phyloP scores from a whole-genome alignment of 1,140 invertebrate genomes.

The Ostrea edulis region DNA sequence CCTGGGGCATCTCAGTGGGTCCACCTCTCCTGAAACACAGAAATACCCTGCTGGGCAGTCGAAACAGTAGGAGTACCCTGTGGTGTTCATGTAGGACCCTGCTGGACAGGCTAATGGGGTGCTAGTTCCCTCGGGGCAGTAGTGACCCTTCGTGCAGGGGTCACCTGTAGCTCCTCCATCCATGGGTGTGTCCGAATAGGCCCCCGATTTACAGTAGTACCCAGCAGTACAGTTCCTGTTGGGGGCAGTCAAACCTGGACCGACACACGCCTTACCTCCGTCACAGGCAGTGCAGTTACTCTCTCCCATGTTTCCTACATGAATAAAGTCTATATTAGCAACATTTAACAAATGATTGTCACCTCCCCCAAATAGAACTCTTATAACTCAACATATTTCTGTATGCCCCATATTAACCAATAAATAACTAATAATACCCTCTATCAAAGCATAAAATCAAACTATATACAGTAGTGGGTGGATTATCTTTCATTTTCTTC shows the following conservation, averaged over 20 bases:
- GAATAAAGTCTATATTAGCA: background rate
- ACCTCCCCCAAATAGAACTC: background rate
- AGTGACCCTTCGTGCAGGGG: slow-evolving; percentile 68
- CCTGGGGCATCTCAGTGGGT: slow-evolving; percentile 67
- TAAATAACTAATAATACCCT: too few species aligned
- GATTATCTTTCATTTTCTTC: too few species aligned
- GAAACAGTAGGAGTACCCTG: slow-evolving; percentile 68
- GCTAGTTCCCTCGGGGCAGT: slow-evolving; percentile 74
- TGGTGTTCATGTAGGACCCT: slow-evolving; percentile 74
- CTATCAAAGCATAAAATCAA: too few species aligned
- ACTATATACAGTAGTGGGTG: too few species aligned
- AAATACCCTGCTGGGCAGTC: slow-evolving; percentile 75
- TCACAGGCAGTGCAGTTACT: slow-evolving; percentile 73
- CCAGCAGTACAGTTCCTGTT: slow-evolving; percentile 73
- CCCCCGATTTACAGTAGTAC: slow-evolving; percentile 73
- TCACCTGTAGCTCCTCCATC: slow-evolving; percentile 75
- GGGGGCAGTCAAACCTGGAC: slow-evolving; percentile 68
- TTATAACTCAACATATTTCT: too few species aligned
- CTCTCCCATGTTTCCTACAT: slow-evolving; percentile 41
- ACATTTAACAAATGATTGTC: background rate
- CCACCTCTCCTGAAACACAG: slow-evolving; percentile 70
- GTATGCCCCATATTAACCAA: too few species aligned
- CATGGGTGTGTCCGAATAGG: slow-evolving; percentile 69
- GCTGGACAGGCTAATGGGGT: slow-evolving; percentile 67
- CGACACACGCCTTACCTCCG: slow-evolving; percentile 72